Conservation (phyloP, 2,888 invertebrate species). For the Onchidella celtica region DNA sequence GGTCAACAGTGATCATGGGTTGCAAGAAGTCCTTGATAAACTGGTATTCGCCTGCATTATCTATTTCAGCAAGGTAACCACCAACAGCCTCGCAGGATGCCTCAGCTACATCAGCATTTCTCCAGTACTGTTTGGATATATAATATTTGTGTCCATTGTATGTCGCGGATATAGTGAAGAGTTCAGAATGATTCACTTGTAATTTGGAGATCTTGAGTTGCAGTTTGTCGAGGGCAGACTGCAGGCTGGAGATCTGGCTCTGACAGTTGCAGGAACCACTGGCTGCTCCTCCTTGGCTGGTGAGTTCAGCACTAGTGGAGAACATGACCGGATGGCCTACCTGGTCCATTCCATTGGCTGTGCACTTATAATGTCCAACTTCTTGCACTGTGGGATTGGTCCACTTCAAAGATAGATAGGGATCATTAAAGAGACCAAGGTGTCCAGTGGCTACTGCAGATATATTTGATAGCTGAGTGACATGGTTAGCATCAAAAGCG, state of each 20-base stretch:
- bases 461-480: neutral
- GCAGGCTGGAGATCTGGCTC: neutral
- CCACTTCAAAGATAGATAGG: neutral
- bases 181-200: neutral
- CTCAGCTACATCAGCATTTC: neutral
- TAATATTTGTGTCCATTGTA: neutral
- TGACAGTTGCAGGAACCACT: neutral
- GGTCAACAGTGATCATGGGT: neutral
- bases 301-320: neutral
- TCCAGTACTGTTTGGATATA: neutral
- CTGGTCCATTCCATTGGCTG: neutral
- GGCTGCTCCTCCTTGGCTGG: neutral
- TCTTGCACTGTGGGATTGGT: neutral
- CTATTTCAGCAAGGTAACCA: conserved; percentile 23
- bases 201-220: neutral
- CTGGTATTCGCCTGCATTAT: neutral
- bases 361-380: neutral
- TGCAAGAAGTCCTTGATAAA: neutral
- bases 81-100: neutral
- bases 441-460: neutral
- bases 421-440: neutral
- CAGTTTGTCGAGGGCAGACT: neutral
- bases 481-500: neutral
- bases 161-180: neutral
- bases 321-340: neutral